Percentiles rank a stretch among this genome's conserved stretches.
Conservation (phyloP, 2,797 vertebrate species). For the Helicolenus hilgendorfi region DNA sequence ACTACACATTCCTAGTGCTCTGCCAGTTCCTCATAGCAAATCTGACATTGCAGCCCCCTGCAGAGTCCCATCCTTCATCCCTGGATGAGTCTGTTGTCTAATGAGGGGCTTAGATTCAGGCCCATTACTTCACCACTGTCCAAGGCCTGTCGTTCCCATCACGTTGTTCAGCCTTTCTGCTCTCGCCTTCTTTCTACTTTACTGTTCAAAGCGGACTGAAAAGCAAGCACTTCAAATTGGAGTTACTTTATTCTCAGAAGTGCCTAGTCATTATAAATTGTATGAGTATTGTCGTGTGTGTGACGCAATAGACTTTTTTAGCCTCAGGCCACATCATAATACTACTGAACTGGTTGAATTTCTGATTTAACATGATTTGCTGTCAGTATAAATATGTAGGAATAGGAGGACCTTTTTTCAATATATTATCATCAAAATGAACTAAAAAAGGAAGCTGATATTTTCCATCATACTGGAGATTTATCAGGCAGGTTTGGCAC, state of each 20-base stretch:
- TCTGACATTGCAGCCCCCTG: conserved; percentile 70
- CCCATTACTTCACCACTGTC: conserved; percentile 68
- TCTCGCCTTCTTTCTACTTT: conserved; percentile 39
- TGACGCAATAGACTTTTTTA: conserved; percentile 17
- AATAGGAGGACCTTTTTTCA: neutral
- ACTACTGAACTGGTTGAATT: conserved; percentile 4
- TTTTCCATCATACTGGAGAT: neutral
- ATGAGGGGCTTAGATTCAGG: conserved; percentile 75
- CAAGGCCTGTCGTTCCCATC: conserved; percentile 61
- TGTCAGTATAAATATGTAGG: conserved; percentile 25
- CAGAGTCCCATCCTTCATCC: conserved; percentile 66
- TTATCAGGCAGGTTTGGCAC: neutral
- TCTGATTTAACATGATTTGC: conserved; percentile 47
- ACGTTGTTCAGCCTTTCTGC: conserved; percentile 41
- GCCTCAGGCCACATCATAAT: neutral
- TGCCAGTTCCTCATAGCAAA: conserved; percentile 65
- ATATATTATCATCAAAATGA: neutral
- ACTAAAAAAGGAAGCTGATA: neutral
- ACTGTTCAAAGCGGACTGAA: conserved; percentile 49
- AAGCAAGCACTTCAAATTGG: conserved; percentile 26
- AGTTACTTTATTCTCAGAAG: conserved; percentile 22
- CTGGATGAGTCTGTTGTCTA: conserved; percentile 63
- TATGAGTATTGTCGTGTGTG: conserved; percentile 8
- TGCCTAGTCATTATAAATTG: conserved; percentile 11
- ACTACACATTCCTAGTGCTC: conserved; percentile 59